Base-by-base conservation (phyloP, 2,113 vertebrate species). In the Pseudopipra pipra region DNA sequence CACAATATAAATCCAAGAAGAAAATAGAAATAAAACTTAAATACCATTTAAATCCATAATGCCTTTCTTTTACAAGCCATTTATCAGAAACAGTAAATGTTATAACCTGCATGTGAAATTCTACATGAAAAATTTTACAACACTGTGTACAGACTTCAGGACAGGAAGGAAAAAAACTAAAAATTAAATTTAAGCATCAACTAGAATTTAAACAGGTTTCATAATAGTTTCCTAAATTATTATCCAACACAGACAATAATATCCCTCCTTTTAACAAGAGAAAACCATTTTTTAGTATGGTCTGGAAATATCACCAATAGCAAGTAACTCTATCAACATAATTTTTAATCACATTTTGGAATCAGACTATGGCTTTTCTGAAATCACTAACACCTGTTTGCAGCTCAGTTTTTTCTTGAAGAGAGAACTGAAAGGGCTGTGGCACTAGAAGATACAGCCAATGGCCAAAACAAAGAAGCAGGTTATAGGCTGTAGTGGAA, bases 11-110 rank as follows among this genome's bases (percentile, higher is more conserved):
- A 96, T 63, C 65, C 30, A 68, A 63, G 47, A 74, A 67, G 44
- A 95, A 84, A 85, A 71, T 33, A 87, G 92, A 91, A 96, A 94
- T 85, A 75, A 82, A 87, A 30, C 14, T 93, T 72, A 93, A 93
- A 94, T 62, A 59, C 21, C 35, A 59, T 31, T 89, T 55, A 93
- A 93, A 93, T 89, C 39, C 78, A 65, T 82, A 82, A 81, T 47
- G 16, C 7, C 20, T 85, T 91, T 93, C 35, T 89, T 89, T 94
- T 75, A 44, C 33, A 89, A 91, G 56, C 25, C 52, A 43, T 89
- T 89, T 74, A 54, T 90, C 55, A 76, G 59, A 43, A 80, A 12
- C 11, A 28, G 51, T 1, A 9, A 22, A 33, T 56, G 33, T 61
- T 68, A 39, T 9, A 96, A 76, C 6, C 24, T 27, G 86, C 1